Evolutionary conservation across 2,888 invertebrate genomes (phyloP).

Genomic region (Andrena chrysosceles): DNA sequence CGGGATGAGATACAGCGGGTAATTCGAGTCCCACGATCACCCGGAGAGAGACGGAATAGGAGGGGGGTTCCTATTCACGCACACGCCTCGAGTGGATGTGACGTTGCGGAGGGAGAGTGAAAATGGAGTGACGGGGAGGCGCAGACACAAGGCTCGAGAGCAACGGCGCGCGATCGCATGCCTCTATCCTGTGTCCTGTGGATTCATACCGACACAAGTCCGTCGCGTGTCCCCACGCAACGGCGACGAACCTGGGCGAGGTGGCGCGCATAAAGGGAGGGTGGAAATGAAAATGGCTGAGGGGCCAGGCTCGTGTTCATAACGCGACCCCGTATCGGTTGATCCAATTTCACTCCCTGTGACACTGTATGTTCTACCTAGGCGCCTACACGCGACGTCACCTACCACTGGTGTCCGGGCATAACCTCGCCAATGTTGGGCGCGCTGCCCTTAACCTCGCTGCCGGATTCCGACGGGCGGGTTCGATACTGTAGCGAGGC

Average conservation of each 20-base stretch:
- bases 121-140: constrained; percentile 51
- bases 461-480: constrained; percentile 15
- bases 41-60: constrained; percentile 1
- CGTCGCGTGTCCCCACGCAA: constrained; percentile 41
- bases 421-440: constrained; percentile 16
- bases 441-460: background rate
- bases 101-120: constrained; percentile 55
- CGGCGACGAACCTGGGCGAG: constrained; percentile 31
- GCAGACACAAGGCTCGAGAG: constrained; percentile 26
- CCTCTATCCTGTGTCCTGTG: background rate
- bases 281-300: constrained; percentile 42
- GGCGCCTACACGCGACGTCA: constrained; percentile 54
- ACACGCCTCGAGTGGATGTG: constrained; percentile 60
- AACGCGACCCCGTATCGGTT: constrained; percentile 76
- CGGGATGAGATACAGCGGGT: constrained; percentile 60
- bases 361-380: constrained; percentile 54
- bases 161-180: constrained; percentile 47
- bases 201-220: constrained; percentile 25
- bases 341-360: constrained; percentile 75
- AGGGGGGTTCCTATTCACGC: constrained; percentile 60
- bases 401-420: constrained; percentile 56
- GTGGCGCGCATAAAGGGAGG: constrained; percentile 37
- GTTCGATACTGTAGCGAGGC: constrained; percentile 1
- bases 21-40: constrained; percentile 60
- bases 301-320: constrained; percentile 67